phyloP scores from a whole-genome alignment of 2,888 invertebrate genomes.

The Aplocera efformata region DNA sequence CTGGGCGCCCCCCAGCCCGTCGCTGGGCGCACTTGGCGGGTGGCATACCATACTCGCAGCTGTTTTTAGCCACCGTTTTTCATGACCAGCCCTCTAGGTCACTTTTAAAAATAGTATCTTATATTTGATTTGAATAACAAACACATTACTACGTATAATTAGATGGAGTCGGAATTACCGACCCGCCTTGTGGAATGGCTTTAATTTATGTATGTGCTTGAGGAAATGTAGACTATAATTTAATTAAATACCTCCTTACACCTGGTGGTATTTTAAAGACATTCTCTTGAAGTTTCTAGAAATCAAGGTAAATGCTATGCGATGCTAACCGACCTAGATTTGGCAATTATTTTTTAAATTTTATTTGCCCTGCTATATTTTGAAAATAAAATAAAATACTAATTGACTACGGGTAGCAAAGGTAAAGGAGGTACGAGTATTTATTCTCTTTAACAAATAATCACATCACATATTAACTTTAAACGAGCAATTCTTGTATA shows the following conservation, averaged over 20 bases:
- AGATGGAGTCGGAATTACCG: constrained; percentile 24
- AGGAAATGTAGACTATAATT: constrained; percentile 11
- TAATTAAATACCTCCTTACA: constrained; percentile 6
- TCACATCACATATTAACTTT: no score
- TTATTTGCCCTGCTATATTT: no score
- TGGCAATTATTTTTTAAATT: no score
- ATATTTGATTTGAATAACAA: constrained; percentile 32
- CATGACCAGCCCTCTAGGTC: constrained; percentile 38
- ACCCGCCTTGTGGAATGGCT: constrained; percentile 15
- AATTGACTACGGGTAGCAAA: no score
- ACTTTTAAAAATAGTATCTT: constrained; percentile 48
- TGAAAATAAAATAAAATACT: no score
- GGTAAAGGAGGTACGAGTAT: no score
- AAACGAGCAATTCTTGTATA: no score
- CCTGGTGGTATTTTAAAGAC: neutral
- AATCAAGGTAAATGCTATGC: no score
- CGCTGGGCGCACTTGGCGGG: constrained; percentile 20
- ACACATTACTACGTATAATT: constrained; percentile 29
- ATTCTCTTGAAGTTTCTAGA: no score
- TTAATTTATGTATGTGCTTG: constrained; percentile 21
- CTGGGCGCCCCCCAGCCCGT: constrained; percentile 20
- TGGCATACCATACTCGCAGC: constrained; percentile 19
- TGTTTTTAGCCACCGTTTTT: constrained; percentile 38
- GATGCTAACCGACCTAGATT: no score
- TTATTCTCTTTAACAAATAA: no score